Evolutionary conservation across 2,113 vertebrate genomes (phyloP), one percentile per base, ranked within the genome.

Genomic region (Petaurus breviceps): DNA sequence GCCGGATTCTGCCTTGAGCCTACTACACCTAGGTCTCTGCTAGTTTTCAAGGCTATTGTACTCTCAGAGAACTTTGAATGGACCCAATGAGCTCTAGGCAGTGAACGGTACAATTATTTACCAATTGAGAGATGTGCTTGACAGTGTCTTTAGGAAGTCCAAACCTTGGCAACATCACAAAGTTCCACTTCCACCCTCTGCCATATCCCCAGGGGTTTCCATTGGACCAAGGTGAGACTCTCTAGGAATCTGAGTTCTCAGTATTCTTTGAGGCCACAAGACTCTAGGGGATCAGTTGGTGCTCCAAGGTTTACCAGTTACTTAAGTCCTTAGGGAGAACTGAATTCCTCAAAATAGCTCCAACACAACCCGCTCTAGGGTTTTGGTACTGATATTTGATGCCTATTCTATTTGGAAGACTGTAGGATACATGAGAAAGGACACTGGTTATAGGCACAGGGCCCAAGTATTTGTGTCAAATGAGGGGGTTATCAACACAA

Each of bases 41-140:
- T 57, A 52, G 23, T 93, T 92, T 95, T 93, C 46, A 50, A 90
- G 51, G 68, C 51, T 94, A 50, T 94, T 37, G 77, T 52, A 93
- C 55, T 84, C 92, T 84, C 37, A 84, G 28, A 57, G 91, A 51
- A n/a, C 8, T 95, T 90, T 57, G 91, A 94, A 91, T 92, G 43
- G n/a, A 37, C 16, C 37, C 16, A n/a, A 8, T 22, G 68, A 84
- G 68, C n/a, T 90, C 50, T 94, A 94, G 91, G 28, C 94, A 96
- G 77, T 94, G 49, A 90, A 94, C 28, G 52, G 7, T 90, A 95
- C 92, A 96, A 95, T 96, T 94, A 91, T 96, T 96, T 96, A 95
- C 25, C 19, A 84, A 22, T 23, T 23, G 37, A 84, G 68, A 43
- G n/a, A 84, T 84, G 2, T 19, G 43, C 19, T 43, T 93, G 96